phyloP scores from a whole-genome alignment of 1,140 invertebrate species.

The Ylistrum balloti region DNA sequence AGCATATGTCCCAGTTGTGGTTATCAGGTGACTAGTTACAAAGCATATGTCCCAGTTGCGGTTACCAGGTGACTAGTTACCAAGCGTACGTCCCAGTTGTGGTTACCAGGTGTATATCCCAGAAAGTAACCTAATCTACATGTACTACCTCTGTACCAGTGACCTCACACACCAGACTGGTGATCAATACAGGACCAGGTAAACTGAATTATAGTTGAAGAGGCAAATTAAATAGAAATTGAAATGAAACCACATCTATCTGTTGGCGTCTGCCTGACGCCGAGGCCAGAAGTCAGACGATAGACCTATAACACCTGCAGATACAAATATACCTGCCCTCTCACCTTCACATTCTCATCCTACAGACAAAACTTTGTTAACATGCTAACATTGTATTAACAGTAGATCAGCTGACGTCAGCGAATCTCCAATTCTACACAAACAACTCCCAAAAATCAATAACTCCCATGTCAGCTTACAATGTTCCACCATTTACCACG shows the following conservation, averaged over 20 bases:
- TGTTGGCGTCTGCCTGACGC: neutral
- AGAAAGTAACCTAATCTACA: too few relatives aligned
- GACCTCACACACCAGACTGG: neutral
- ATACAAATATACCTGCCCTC: neutral
- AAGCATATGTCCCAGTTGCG: too few relatives aligned
- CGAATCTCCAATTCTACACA: neutral
- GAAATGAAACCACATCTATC: neutral
- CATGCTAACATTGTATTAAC: neutral
- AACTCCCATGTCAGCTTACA: neutral
- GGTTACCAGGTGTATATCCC: too few relatives aligned
- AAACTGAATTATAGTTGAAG: constrained; percentile 7
- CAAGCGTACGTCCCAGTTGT: too few relatives aligned
- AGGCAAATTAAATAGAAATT: neutral
- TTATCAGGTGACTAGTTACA: too few relatives aligned
- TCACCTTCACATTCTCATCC: neutral
- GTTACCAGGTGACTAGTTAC: too few relatives aligned
- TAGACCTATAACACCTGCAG: neutral
- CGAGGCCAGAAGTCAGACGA: neutral
- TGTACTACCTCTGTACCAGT: too few relatives aligned
- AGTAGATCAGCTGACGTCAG: neutral
- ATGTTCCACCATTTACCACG: too few relatives aligned
- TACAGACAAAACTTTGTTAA: constrained; percentile 28
- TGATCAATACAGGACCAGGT: neutral
- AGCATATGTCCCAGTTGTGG: too few relatives aligned
- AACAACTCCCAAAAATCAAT: neutral